Evolutionary conservation across 1,140 invertebrate genomes (phyloP).

Genomic region (Linepithema humile): DNA sequence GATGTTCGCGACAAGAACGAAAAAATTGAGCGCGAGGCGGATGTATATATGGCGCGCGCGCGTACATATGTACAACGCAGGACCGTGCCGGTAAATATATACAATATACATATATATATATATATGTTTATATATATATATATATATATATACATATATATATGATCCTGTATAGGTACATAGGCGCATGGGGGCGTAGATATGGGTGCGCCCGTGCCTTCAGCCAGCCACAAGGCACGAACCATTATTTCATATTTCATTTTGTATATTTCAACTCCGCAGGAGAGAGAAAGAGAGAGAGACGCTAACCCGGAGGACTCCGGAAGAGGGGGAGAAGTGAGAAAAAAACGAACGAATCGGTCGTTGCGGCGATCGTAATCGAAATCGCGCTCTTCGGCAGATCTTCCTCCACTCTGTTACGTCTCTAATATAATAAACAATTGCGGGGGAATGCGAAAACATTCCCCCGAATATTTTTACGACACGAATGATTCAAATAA

Average conservation of each 20-base stretch:
- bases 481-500: neutral
- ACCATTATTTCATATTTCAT: conserved; percentile 84
- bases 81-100: conserved; percentile 9
- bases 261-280: conserved; percentile 80
- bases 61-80: conserved; percentile 44
- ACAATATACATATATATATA: conserved; percentile 46
- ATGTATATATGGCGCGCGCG: conserved; percentile 52
- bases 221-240: conserved; percentile 81
- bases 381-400: conserved; percentile 46
- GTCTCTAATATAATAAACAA: neutral
- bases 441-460: neutral
- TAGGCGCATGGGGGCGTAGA: conserved; percentile 83
- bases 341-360: neutral
- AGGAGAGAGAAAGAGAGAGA: conserved; percentile 55
- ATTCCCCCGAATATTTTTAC: neutral
- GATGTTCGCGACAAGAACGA: conserved; percentile 67
- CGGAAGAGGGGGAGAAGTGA: conserved; percentile 4
- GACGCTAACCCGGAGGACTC: conserved; percentile 69
- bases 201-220: conserved; percentile 84
- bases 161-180: conserved; percentile 69
- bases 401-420: neutral
- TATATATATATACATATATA: conserved; percentile 51
- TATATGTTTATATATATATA: conserved; percentile 4
- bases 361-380: conserved; percentile 2
- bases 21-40: conserved; percentile 64